Percentiles rank a stretch among this genome's conserved stretches.
phyloP scores from a whole-genome alignment of 2,888 invertebrate genomes.

The Desoria tigrina region DNA sequence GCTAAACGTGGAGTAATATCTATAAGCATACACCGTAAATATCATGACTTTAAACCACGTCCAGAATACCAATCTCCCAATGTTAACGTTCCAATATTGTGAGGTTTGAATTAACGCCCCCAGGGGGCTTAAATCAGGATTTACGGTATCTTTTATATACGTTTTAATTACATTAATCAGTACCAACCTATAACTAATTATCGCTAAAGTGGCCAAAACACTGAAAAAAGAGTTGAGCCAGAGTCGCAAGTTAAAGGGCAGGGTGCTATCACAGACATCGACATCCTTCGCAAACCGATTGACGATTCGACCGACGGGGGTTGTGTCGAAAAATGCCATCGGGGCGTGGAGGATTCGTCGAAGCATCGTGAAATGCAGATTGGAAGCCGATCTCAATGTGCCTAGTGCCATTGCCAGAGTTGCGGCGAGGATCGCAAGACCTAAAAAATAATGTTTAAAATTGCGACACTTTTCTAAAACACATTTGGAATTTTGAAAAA shows the following conservation, averaged over 20 bases:
- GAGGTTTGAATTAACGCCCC: too few relatives aligned
- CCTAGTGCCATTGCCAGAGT: slow-evolving; percentile 60
- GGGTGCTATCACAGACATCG: slow-evolving; percentile 36
- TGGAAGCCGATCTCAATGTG: slow-evolving; percentile 64
- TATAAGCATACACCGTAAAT: too few relatives aligned
- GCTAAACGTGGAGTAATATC: too few relatives aligned
- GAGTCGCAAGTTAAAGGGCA: slow-evolving; percentile 46
- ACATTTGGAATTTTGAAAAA: too few relatives aligned
- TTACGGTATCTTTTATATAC: too few relatives aligned
- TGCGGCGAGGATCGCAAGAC: slow-evolving; percentile 37
- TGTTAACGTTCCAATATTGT: background rate
- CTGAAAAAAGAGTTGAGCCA: slow-evolving; percentile 57
- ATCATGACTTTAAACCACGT: too few relatives aligned
- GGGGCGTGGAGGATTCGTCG: slow-evolving; percentile 68
- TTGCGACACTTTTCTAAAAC: background rate
- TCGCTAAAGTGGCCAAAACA: slow-evolving; percentile 69
- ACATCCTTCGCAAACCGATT: slow-evolving; percentile 61
- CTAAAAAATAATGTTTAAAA: slow-evolving; percentile 4
- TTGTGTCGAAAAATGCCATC: slow-evolving; percentile 75
- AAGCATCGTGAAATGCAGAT: slow-evolving; percentile 68
- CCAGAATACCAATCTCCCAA: too few relatives aligned
- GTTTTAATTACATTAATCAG: too few relatives aligned
- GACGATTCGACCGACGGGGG: slow-evolving; percentile 74
- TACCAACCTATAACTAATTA: slow-evolving; percentile 68
- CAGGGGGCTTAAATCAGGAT: too few relatives aligned